Percentiles rank a stretch among this genome's conserved stretches.
These are phyloP conservation scores for Neodiprion virginianus DNA, from an alignment of 1,140 invertebrate genomes.

Conservation along the genomic window DNA sequence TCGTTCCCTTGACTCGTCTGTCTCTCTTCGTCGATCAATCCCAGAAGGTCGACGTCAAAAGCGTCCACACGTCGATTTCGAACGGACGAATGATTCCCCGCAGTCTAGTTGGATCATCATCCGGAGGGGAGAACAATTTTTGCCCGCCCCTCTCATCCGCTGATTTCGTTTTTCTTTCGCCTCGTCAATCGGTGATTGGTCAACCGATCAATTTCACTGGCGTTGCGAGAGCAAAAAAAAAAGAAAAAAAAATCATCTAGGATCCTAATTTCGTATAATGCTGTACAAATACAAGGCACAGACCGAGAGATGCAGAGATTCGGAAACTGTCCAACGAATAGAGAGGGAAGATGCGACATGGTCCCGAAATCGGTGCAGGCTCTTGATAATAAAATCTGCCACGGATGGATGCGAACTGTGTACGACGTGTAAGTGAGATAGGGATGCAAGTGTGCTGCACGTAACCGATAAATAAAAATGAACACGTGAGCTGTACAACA, in stretches of 20 bases:
- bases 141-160: background rate
- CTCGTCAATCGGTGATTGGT: background rate
- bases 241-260: background rate
- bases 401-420: no score
- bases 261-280: no score
- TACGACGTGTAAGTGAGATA: no score
- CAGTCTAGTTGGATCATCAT: background rate
- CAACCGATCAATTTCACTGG: background rate
- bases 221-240: background rate
- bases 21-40: background rate
- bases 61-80: background rate
- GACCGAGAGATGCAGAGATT: no score
- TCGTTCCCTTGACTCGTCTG: background rate
- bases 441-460: no score
- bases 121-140: background rate
- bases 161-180: no score
- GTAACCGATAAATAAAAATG: no score
- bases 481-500: background rate
- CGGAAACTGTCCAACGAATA: no score
- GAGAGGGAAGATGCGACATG: background rate
- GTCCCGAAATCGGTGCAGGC: background rate
- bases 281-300: no score
- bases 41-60: background rate
- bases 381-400: no score
- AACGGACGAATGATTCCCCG: background rate